Evolutionary conservation across 2,113 vertebrate species (phyloP).

Genomic region (Sinocyclocheilus anshuiensis): DNA sequence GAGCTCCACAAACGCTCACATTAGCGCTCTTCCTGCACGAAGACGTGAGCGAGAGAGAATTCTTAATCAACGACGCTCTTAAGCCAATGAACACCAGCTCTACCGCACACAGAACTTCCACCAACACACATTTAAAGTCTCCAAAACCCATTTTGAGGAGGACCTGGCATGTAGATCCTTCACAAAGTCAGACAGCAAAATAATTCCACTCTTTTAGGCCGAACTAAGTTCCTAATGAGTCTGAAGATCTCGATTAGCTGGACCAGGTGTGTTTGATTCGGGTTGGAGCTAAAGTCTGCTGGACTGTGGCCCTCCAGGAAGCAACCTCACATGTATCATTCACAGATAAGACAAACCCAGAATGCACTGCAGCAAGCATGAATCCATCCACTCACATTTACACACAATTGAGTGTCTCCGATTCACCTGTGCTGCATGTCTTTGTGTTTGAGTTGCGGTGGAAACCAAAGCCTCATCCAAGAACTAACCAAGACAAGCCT

Average conservation of each 20-base stretch:
- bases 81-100: slow-evolving; percentile 53
- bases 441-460: background rate
- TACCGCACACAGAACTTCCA: background rate
- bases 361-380: background rate
- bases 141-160: background rate
- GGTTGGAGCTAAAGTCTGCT: no score
- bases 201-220: background rate
- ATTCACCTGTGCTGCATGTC: no score
- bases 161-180: background rate
- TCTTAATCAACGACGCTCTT: slow-evolving; percentile 62
- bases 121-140: background rate
- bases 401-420: background rate
- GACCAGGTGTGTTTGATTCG: no score
- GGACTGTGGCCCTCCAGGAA: no score
- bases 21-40: slow-evolving; percentile 65
- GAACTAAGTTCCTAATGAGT: no score
- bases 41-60: slow-evolving; percentile 44
- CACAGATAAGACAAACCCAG: background rate
- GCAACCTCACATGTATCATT: background rate
- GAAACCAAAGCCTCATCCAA: background rate
- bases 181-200: background rate
- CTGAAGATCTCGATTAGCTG: no score
- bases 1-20: slow-evolving; percentile 52
- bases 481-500: background rate
- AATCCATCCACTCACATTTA: background rate